Conservation (phyloP, 2,797 vertebrate genomes). For the Danio tinwini region DNA sequence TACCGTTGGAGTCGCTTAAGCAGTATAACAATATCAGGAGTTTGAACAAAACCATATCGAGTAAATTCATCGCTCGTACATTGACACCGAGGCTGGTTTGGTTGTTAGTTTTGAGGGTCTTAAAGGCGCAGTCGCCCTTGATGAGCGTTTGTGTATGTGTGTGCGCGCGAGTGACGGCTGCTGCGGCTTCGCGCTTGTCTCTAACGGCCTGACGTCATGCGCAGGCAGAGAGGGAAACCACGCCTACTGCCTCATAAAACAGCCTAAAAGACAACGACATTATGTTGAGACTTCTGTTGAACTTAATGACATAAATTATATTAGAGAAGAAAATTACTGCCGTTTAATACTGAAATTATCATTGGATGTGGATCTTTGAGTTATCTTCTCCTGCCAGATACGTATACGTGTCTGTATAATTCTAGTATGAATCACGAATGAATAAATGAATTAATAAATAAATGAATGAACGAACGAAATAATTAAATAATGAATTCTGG, state of each 20-base stretch:
- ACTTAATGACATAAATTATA: background rate
- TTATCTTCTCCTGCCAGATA: background rate
- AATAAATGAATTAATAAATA: background rate
- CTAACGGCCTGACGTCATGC: constrained; percentile 62
- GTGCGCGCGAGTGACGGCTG: constrained; percentile 26
- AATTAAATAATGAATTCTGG: background rate
- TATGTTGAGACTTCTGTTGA: background rate
- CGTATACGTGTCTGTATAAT: background rate
- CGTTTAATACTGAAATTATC: background rate
- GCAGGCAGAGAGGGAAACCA: constrained; percentile 37
- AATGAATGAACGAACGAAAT: background rate
- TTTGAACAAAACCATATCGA: constrained; percentile 72
- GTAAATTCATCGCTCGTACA: constrained; percentile 60
- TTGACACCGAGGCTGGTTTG: constrained; percentile 52
- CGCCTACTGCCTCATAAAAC: constrained; percentile 15
- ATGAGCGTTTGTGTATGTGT: constrained; percentile 13
- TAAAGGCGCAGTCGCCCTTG: constrained; percentile 68
- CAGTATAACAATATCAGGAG: constrained; percentile 69
- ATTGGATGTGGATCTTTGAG: background rate
- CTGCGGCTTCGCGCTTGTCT: constrained; percentile 46
- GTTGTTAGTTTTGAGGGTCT: constrained; percentile 65
- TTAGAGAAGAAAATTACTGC: background rate
- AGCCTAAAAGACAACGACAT: background rate
- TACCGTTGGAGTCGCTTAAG: constrained; percentile 71
- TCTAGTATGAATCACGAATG: background rate